Conservation (phyloP, 2,113 vertebrate species). For the Pelvicachromis taeniatus region DNA sequence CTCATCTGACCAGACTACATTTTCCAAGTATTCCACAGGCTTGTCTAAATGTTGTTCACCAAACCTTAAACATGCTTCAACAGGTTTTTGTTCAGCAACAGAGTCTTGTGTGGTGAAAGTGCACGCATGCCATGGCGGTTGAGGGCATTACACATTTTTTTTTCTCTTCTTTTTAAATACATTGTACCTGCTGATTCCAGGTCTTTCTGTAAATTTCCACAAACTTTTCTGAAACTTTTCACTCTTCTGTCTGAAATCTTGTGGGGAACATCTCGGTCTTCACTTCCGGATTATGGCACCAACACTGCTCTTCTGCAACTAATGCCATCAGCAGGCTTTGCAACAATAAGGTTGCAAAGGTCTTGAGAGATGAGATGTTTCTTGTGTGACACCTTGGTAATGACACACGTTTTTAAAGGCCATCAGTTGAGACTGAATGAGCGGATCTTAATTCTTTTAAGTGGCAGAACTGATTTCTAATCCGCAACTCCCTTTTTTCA, state of each 20-base stretch:
- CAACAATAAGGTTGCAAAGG: too few species aligned
- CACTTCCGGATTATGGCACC: neutral
- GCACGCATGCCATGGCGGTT: neutral
- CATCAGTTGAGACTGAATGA: too few species aligned
- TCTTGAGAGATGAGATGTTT: too few species aligned
- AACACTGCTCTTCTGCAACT: neutral
- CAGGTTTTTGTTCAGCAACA: neutral
- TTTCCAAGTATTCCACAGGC: neutral
- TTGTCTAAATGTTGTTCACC: neutral
- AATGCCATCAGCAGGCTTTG: too few species aligned
- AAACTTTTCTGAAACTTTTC: neutral
- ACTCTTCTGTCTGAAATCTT: neutral
- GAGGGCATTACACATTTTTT: neutral
- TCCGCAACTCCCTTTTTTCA: neutral
- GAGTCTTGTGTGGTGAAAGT: neutral
- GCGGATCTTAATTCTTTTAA: neutral
- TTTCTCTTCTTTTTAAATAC: accelerated
- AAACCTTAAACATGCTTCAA: neutral
- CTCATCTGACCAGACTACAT: neutral
- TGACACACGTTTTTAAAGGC: too few species aligned
- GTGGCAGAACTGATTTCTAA: neutral
- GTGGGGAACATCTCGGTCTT: neutral
- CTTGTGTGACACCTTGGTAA: too few species aligned
- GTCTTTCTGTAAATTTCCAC: neutral
- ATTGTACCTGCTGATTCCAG: neutral